Percentiles rank a stretch among this genome's conserved stretches.
phyloP scores from a whole-genome alignment of 2,113 vertebrate genomes.

The Siniperca chuatsi region DNA sequence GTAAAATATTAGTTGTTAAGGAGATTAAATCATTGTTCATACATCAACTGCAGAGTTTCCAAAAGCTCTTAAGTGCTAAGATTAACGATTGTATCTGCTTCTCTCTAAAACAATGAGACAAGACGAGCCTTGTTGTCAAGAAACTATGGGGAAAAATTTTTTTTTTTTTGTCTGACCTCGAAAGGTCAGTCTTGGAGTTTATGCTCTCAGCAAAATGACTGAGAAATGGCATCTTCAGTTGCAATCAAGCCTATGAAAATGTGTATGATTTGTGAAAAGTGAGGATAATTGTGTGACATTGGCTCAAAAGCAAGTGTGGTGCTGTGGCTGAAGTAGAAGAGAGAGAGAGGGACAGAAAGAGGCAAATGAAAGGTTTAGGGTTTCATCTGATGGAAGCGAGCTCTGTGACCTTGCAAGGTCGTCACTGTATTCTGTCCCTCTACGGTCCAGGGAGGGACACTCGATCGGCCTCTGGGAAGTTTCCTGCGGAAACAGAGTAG shows the following conservation, averaged over 20 bases:
- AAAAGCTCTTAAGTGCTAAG: not conserved
- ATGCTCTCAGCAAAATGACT: conserved; percentile 30
- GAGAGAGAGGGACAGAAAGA: conserved; percentile 23
- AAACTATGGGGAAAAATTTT: not conserved
- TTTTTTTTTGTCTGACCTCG: conserved; percentile 29
- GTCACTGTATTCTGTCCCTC: conserved; percentile 54
- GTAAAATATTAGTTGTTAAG: not conserved
- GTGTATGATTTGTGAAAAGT: conserved; percentile 52
- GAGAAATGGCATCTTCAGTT: conserved; percentile 38
- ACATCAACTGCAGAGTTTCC: not conserved
- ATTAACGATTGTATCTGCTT: conserved; percentile 5
- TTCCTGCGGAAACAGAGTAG: conserved; percentile 63
- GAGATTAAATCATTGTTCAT: not conserved
- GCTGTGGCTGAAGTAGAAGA: conserved; percentile 34
- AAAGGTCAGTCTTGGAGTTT: conserved; percentile 25
- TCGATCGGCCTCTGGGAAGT: conserved; percentile 76
- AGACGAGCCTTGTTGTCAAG: not conserved
- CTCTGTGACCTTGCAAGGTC: conserved; percentile 79
- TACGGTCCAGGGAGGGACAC: conserved; percentile 70
- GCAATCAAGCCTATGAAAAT: conserved; percentile 28
- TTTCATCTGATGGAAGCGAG: conserved; percentile 78
- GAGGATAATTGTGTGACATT: conserved; percentile 48
- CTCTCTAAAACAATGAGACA: conserved; percentile 5
- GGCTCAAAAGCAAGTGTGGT: conserved; percentile 32
- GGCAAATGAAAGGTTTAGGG: conserved; percentile 68